These are phyloP conservation scores for Gnathonemus echidnorhynchus DNA, from an alignment of 2,113 vertebrate genomes.

Conservation along the genomic window DNA sequence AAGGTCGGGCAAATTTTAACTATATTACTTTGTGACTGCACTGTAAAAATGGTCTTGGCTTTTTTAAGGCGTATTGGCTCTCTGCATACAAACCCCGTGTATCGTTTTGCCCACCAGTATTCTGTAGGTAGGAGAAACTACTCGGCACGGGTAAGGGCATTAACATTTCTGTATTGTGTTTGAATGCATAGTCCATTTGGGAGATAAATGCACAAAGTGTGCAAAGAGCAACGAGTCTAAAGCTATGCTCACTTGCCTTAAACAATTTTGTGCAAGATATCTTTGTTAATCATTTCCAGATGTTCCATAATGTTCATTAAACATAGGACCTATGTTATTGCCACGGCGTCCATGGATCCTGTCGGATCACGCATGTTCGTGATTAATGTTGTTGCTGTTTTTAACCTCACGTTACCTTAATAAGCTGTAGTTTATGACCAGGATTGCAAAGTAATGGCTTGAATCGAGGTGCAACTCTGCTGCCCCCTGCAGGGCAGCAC, in stretches of 20 bases:
- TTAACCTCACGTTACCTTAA: background rate
- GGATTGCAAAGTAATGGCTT: background rate
- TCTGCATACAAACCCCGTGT: background rate
- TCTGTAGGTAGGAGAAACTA: background rate
- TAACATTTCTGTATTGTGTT: background rate
- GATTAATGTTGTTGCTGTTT: background rate
- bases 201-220: background rate
- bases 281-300: background rate
- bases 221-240: background rate
- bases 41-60: conserved; percentile 3
- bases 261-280: background rate
- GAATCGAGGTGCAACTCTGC: background rate
- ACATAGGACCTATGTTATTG: background rate
- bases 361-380: background rate
- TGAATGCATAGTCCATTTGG: background rate
- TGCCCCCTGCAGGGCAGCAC: conserved; percentile 45
- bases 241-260: background rate
- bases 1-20: background rate
- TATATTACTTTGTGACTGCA: background rate
- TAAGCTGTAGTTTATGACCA: background rate
- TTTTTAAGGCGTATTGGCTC: background rate
- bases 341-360: background rate
- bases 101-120: background rate
- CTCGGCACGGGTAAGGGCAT: background rate
- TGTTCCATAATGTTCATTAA: background rate